Evolutionary conservation across 2,113 vertebrate genomes (phyloP).

Genomic region (Astatotilapia flaviijosephi): DNA sequence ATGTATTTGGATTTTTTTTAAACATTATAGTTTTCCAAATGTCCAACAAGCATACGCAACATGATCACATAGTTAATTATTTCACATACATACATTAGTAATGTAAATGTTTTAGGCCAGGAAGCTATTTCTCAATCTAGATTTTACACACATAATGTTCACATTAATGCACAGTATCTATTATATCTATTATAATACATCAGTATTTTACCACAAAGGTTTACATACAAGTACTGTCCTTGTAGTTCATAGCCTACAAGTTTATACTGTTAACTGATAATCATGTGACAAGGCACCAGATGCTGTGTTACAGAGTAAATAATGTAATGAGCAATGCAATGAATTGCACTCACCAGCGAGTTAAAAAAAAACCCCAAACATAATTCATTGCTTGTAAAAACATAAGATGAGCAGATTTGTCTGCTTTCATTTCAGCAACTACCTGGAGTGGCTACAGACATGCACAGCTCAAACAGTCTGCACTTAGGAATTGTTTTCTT

Average conservation of each 20-base stretch:
- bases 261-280: neutral
- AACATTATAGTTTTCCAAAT: neutral
- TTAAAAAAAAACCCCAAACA: neutral
- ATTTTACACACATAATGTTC: neutral
- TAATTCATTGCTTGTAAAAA: neutral
- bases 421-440: neutral
- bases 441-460: neutral
- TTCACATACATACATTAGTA: neutral
- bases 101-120: neutral
- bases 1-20: neutral
- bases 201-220: neutral
- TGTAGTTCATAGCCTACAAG: neutral
- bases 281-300: neutral
- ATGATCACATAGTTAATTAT: neutral
- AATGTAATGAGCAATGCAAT: neutral
- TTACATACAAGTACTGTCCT: neutral
- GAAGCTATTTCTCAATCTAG: neutral
- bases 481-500: neutral
- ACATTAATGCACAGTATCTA: too few species aligned
- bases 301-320: neutral
- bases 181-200: too few species aligned
- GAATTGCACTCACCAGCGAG: neutral
- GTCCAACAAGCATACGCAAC: neutral
- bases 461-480: neutral
- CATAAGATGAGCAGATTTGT: fast-evolving